These are phyloP conservation scores for Drosophila dunni DNA, from an alignment of 1,140 invertebrate species.

Conservation along the genomic window DNA sequence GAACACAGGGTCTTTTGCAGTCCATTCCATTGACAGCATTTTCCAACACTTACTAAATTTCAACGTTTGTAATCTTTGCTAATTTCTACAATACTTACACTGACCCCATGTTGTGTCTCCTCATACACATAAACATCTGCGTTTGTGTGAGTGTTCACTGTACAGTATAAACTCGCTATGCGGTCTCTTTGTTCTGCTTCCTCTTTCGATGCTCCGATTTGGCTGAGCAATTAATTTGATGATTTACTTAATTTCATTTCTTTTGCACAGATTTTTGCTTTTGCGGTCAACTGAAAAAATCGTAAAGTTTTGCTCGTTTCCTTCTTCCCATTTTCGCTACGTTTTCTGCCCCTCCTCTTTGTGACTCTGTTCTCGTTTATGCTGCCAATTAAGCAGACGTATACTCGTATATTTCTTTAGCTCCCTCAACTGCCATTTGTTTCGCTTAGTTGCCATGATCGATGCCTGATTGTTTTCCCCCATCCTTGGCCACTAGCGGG, in stretches of 20 bases:
- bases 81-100: too few species aligned
- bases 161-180: neutral
- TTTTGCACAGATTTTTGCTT: slow-evolving; percentile 44
- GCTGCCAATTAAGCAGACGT: slow-evolving; percentile 41
- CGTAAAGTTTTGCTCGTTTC: neutral
- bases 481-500: neutral
- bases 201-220: slow-evolving; percentile 14
- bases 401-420: slow-evolving; percentile 23
- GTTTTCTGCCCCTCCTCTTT: neutral
- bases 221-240: slow-evolving; percentile 64
- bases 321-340: neutral
- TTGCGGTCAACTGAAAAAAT: slow-evolving; percentile 16
- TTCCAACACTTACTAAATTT: too few species aligned
- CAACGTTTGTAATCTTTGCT: too few species aligned
- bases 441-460: slow-evolving; percentile 38
- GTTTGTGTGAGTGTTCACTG: slow-evolving; percentile 7
- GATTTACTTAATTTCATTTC: slow-evolving; percentile 66
- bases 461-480: slow-evolving; percentile 37
- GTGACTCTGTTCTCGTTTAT: slow-evolving; percentile 2
- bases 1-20: too few species aligned
- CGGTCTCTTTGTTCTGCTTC: slow-evolving; percentile 11
- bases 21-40: too few species aligned
- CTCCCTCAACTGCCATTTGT: slow-evolving; percentile 25
- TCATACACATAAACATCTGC: too few species aligned
- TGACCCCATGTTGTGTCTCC: too few species aligned